These are phyloP conservation scores for Urocynchramus pylzowi DNA, from an alignment of 2,113 vertebrate species.

Conservation along the genomic window DNA sequence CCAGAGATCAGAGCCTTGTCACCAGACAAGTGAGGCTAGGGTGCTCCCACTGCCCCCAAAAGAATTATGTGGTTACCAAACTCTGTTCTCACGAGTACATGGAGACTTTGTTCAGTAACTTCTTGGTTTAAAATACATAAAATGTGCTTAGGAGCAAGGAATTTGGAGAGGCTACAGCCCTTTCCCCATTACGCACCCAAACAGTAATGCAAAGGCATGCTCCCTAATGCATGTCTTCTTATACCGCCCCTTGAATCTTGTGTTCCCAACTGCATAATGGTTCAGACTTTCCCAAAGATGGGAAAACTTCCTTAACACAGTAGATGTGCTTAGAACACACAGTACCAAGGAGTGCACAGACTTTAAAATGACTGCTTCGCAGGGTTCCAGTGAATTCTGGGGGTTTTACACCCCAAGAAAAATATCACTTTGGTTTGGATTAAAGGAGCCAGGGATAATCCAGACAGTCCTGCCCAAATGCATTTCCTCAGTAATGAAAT, in stretches of 20 bases:
- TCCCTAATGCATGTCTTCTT: neutral
- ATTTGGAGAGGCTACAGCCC: neutral
- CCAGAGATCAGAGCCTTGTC: neutral
- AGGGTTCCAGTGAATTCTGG: neutral
- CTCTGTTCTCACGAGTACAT: neutral
- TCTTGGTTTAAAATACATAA: neutral
- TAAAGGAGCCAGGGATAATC: neutral
- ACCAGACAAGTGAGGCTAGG: neutral
- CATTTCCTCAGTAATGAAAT: neutral
- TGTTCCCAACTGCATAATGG: neutral
- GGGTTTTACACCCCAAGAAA: neutral
- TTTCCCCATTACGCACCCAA: neutral
- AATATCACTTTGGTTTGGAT: neutral
- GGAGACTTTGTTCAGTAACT: neutral
- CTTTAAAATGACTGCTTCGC: neutral
- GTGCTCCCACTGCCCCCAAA: accelerated
- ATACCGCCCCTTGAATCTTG: neutral
- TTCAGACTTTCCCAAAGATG: neutral
- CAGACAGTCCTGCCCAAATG: neutral
- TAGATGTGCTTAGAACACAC: neutral
- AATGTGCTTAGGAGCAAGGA: neutral
- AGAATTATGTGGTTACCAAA: neutral
- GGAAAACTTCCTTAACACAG: neutral
- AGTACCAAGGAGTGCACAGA: neutral
- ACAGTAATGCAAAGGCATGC: neutral